These are phyloP conservation scores for Cordilura impudica DNA, from an alignment of 2,888 invertebrate species.

Conservation along the genomic window DNA sequence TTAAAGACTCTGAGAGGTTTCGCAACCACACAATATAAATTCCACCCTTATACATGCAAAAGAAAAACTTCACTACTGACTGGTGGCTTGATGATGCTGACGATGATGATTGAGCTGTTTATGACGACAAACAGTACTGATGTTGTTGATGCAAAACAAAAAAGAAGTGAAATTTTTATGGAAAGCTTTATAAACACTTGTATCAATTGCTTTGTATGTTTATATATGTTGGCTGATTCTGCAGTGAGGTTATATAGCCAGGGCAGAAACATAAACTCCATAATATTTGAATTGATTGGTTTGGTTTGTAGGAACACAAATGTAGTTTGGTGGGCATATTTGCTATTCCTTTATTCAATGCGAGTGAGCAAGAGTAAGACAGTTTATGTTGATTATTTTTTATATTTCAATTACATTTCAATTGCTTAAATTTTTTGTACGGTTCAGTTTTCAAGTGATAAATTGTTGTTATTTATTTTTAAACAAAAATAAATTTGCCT, in stretches of 20 bases:
- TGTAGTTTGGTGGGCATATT: background rate
- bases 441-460: slow-evolving; percentile 46
- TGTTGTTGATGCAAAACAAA: slow-evolving; percentile 20
- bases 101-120: background rate
- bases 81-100: background rate
- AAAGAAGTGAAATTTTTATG: background rate
- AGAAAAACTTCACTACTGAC: background rate
- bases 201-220: slow-evolving; percentile 46
- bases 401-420: slow-evolving; percentile 47
- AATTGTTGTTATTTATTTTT: slow-evolving; percentile 40
- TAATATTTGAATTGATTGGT: slow-evolving; percentile 33
- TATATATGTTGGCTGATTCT: slow-evolving; percentile 44
- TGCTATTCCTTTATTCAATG: background rate
- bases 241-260: slow-evolving; percentile 8
- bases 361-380: background rate
- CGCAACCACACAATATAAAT: too few species aligned
- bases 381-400: background rate
- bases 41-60: background rate
- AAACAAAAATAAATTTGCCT: background rate
- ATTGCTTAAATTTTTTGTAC: slow-evolving; percentile 32
- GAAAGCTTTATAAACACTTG: slow-evolving; percentile 36
- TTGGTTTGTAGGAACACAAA: slow-evolving; percentile 38
- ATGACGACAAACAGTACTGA: background rate
- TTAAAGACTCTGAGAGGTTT: too few species aligned
- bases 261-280: background rate